Conservation (phyloP, 2,797 vertebrate species). For the Spea hammondii region DNA sequence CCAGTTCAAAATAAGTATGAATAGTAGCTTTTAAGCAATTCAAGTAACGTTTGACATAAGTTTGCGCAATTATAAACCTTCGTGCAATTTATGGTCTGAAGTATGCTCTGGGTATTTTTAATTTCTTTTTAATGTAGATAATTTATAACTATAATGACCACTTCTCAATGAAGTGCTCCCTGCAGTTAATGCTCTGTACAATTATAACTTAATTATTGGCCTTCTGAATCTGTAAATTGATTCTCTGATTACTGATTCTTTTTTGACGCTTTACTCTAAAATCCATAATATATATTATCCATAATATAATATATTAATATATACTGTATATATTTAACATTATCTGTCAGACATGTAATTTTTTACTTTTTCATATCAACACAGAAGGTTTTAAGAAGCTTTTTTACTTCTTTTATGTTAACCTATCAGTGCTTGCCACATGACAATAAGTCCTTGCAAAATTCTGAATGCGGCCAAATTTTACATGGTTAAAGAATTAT, state of each 20-base stretch:
- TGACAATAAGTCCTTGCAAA: too few species aligned
- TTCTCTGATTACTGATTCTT: slow-evolving; percentile 13
- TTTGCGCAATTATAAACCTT: slow-evolving; percentile 32
- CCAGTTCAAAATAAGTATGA: background rate
- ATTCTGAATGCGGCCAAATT: too few species aligned
- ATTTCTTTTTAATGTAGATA: slow-evolving; percentile 45
- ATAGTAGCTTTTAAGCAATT: slow-evolving; percentile 1
- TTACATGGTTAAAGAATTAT: too few species aligned
- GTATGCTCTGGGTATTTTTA: slow-evolving; percentile 34
- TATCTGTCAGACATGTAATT: too few species aligned
- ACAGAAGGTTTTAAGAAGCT: too few species aligned
- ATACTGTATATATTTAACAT: too few species aligned
- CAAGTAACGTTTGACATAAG: slow-evolving; percentile 31
- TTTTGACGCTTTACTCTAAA: background rate
- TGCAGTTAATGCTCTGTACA: slow-evolving; percentile 39
- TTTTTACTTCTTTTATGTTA: too few species aligned
- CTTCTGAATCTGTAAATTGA: slow-evolving; percentile 18
- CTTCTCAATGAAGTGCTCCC: slow-evolving; percentile 37
- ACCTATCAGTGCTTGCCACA: too few species aligned
- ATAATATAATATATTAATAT: slow-evolving; percentile 1
- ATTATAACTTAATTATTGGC: slow-evolving; percentile 45
- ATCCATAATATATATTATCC: background rate
- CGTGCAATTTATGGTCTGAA: background rate
- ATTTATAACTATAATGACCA: slow-evolving; percentile 44
- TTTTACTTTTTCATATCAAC: too few species aligned